Base-by-base conservation (phyloP, 2,888 invertebrate species). In the Chrysolina oricalcia region DNA sequence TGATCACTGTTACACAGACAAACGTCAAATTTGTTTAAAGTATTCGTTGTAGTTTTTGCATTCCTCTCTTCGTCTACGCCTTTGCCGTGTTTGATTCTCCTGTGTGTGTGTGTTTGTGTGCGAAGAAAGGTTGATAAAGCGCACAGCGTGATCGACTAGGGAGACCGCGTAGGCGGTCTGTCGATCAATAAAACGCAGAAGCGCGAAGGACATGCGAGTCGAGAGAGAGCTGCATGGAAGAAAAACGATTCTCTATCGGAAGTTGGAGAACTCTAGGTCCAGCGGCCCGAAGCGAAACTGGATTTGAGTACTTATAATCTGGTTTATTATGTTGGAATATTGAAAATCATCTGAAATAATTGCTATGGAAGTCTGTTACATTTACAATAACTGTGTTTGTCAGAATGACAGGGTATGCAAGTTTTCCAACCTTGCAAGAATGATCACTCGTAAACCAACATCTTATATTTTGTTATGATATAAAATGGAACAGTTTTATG, bases 101-200 rank as follows among this genome's bases (percentile, higher is more conserved):
- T 19, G 41, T 50, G 50, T 48, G 64, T 27, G 21, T 35, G 35
- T 73, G 40, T 66, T 23, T 64, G 62, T 66, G 70, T 48, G 73
- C 48, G 63, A 64, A 76, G 73, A 65, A 74, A 67, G 70, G 76
- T 74, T 69, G 74, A 78, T 78, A 78, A 78, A 76, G 75, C 72
- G 59, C 59, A 69, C 78, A 73, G 69, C 72, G 53, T 70, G 76
- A 76, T 74, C 76, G 70, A 69, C 74, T 70, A 71, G 77, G 79
- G 77, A 75, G 78, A 72, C 56, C 41, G 75, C 70, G 79, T 79
- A 77, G 77, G 79, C 75, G 79, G 79, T 35, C 74, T 75, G 72
- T 56, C 77, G 79, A 79, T 79, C 79, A 79, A 79, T 79, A 79
- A 75, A 77, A 76, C 70, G 68, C 77, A 77, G 79, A 79, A 73